Percentiles rank a stretch among this genome's conserved stretches.
These are phyloP conservation scores for Ericerus pela DNA, from an alignment of 1,140 invertebrate species.

Conservation along the genomic window DNA sequence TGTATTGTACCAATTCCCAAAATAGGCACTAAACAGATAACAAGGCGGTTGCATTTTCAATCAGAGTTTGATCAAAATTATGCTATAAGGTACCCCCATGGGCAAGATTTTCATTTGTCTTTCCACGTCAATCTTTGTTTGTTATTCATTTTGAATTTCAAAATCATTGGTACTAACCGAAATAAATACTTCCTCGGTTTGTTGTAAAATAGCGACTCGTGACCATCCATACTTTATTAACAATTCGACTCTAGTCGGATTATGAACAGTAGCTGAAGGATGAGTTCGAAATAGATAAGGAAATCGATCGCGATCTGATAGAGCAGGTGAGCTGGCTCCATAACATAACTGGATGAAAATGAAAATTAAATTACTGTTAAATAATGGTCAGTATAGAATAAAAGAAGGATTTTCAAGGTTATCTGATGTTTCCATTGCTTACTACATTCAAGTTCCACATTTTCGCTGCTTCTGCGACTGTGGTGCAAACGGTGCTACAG, in stretches of 20 bases:
- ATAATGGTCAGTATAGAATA: constrained; percentile 2
- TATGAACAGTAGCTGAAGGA: constrained; percentile 97
- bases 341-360: constrained; percentile 71
- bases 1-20: no score
- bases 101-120: no score
- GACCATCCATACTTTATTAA: constrained; percentile 97
- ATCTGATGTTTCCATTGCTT: no score
- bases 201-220: constrained; percentile 88
- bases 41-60: no score
- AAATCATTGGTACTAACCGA: constrained; percentile 58
- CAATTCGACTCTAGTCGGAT: constrained; percentile 91
- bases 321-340: constrained; percentile 90
- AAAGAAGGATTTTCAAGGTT: constrained; percentile 14
- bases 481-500: constrained; percentile 98
- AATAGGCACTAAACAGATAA: no score
- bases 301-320: constrained; percentile 94
- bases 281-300: constrained; percentile 97
- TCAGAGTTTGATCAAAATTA: no score
- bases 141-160: no score
- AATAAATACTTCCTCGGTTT: constrained; percentile 98
- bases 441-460: constrained; percentile 99
- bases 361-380: constrained; percentile 7
- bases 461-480: constrained; percentile 95
- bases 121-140: no score
- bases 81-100: no score